Conservation (phyloP, 2,113 vertebrate species). For the Isurus oxyrinchus region DNA sequence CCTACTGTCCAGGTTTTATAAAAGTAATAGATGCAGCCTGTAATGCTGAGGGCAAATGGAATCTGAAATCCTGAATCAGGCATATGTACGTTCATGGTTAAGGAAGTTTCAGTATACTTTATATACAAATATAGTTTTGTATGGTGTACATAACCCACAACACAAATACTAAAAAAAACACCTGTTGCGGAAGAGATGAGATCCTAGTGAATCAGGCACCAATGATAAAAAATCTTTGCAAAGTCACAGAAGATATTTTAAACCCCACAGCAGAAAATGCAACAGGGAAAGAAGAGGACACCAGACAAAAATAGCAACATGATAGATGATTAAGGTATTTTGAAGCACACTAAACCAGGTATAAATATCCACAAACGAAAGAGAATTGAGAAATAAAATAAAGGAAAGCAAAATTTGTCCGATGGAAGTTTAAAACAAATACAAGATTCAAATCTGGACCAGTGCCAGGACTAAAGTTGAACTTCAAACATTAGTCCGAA, state of each 20-base stretch:
- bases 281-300: neutral
- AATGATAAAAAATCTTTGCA: neutral
- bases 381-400: neutral
- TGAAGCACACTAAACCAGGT: neutral
- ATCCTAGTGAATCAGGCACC: neutral
- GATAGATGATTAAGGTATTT: neutral
- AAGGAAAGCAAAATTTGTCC: neutral
- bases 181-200: neutral
- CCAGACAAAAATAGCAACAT: neutral
- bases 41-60: conserved; percentile 59
- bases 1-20: conserved; percentile 75
- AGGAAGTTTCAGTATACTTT: conserved; percentile 49
- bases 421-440: neutral
- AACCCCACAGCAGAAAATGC: neutral
- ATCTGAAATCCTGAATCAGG: conserved; percentile 56
- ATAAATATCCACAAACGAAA: neutral
- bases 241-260: neutral
- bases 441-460: neutral
- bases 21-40: conserved; percentile 76
- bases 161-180: neutral
- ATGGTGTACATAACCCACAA: neutral
- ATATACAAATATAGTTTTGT: conserved; percentile 19
- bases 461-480: neutral
- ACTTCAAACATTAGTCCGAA: neutral
- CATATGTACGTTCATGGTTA: conserved; percentile 66